Percentiles rank a stretch among this genome's conserved stretches.
Evolutionary conservation across 2,888 invertebrate genomes (phyloP).

Genomic region (Hirtodrosophila trivittata): DNA sequence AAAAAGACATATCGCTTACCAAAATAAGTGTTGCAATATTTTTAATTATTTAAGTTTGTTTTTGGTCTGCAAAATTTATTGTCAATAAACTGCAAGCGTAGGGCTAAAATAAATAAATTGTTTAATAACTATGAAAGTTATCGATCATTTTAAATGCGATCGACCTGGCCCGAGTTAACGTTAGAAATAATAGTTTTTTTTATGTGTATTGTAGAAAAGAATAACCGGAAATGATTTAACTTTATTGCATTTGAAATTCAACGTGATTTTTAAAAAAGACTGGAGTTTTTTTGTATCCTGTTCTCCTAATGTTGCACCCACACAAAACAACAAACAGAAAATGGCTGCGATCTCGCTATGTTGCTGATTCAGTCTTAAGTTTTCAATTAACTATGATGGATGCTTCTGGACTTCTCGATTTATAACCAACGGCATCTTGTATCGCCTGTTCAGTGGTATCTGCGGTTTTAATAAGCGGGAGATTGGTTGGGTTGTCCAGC

Average conservation of each 20-base stretch:
- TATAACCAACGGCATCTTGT: slow-evolving; percentile 6
- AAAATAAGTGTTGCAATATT: too few relatives aligned
- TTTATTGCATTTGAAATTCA: slow-evolving; percentile 35
- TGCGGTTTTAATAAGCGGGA: slow-evolving; percentile 30
- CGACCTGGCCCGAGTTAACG: too few relatives aligned
- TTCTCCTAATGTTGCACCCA: slow-evolving; percentile 28
- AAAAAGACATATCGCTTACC: background rate
- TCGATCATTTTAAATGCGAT: too few relatives aligned
- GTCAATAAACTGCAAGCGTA: too few relatives aligned
- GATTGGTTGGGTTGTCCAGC: slow-evolving; percentile 51
- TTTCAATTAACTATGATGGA: slow-evolving; percentile 18
- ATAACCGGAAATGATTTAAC: slow-evolving; percentile 41
- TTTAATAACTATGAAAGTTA: too few relatives aligned
- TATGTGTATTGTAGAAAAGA: slow-evolving; percentile 34
- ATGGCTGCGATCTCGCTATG: slow-evolving; percentile 20
- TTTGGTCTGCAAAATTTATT: too few relatives aligned
- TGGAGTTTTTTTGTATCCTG: slow-evolving; percentile 19
- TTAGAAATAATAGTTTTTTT: too few relatives aligned
- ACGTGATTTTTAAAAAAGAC: slow-evolving; percentile 35
- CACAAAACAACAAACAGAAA: slow-evolving; percentile 44
- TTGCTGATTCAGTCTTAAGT: slow-evolving; percentile 44
- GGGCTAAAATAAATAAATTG: too few relatives aligned
- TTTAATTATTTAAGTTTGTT: background rate
- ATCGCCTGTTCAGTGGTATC: slow-evolving; percentile 32
- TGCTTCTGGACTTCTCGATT: slow-evolving; percentile 25